phyloP scores from a whole-genome alignment of 2,888 invertebrate species.

The Pyrrhia umbra region DNA sequence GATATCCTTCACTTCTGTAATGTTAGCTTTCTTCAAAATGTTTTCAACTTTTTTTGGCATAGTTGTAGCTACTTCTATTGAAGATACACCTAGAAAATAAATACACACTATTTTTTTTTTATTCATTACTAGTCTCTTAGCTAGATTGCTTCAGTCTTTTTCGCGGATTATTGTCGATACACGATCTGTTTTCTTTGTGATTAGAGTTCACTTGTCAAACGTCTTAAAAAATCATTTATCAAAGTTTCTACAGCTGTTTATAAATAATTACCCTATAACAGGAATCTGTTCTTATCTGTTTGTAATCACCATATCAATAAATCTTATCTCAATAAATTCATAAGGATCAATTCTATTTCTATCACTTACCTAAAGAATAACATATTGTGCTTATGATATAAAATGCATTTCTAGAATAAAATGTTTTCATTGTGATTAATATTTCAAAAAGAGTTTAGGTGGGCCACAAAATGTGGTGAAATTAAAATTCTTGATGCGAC shows the following conservation, averaged over 20 bases:
- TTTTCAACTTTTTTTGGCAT: constrained; percentile 69
- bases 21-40: constrained; percentile 70
- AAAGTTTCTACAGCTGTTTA: too few relatives aligned
- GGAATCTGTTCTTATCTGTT: background rate
- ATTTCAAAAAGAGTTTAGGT: constrained; percentile 42
- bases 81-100: constrained; percentile 63
- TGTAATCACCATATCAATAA: too few relatives aligned
- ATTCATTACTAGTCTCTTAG: background rate
- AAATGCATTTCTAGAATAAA: constrained; percentile 46
- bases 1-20: constrained; percentile 61
- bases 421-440: constrained; percentile 52
- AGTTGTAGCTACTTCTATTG: constrained; percentile 69
- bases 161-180: too few relatives aligned
- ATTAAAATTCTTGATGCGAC: constrained; percentile 36
- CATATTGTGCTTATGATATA: constrained; percentile 29
- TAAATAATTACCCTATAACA: too few relatives aligned
- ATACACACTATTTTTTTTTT: background rate
- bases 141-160: too few relatives aligned
- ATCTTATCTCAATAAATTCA: too few relatives aligned
- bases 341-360: background rate
- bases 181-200: background rate
- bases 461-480: constrained; percentile 27
- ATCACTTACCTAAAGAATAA: constrained; percentile 33
- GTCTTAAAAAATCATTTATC: too few relatives aligned
- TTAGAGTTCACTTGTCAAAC: too few relatives aligned